Base-by-base conservation (phyloP, 2,888 invertebrate genomes). In the Trachelus tabidus region DNA sequence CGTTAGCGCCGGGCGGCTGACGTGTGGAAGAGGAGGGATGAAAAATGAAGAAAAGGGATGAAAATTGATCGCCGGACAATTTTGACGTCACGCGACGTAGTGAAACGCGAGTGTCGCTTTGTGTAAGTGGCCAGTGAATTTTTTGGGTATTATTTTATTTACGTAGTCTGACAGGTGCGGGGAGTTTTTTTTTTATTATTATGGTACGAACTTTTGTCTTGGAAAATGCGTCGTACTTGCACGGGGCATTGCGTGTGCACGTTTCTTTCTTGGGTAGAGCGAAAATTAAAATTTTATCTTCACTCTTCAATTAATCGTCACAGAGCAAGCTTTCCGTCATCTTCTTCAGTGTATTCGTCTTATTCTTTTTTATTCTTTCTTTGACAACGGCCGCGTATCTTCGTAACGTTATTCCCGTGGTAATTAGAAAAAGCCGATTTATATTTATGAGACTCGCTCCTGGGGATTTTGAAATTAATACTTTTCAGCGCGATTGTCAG, bases 381-480 rank as follows among this genome's bases (percentile, higher is more conserved):
- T 40, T 2, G 23, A 15, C 40, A 40, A 23, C 40, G 40, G 23
- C 23, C 40, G 6, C 23, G 40, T 40, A 40, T 40, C 40, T 40
- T 23, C 6, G 40, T 71, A 69, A 81, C 78, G 76, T 40, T 76
- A 79, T 81, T 80, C 80, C 78, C 81, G 80, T 80, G 78, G 81
- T 89, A 88, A 89, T 90, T 90, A 86, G 83, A 86, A 86, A 82
- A 88, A 86, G 87, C 84, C 89, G 84, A 89, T 90, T 90, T 90
- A 90, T 90, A 90, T 90, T 90, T 89, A 90, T 90, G 90, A 90
- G 89, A 73, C 78, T 75, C 75, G 73, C 75, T 73, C 75, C 73
- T 68, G 73, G 79, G 68, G 71, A 71, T 33, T 71, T 71, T 71
- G 74, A 77, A 77, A 80, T 75, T 80, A 79, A 77, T 78, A 76